phyloP scores from a whole-genome alignment of 2,888 invertebrate genomes.

The Eurytoma adleriae region DNA sequence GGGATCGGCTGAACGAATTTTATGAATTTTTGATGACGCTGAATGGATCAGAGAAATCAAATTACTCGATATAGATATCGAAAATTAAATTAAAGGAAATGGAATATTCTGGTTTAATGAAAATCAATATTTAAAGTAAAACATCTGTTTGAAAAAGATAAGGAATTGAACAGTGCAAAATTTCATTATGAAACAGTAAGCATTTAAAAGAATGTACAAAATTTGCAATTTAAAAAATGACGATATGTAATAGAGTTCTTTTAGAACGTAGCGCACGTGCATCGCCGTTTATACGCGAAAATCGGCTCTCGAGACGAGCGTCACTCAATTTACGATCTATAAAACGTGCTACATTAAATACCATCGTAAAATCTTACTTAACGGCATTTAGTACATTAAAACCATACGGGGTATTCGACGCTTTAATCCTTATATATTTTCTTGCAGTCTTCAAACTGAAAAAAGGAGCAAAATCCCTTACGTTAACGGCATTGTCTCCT shows the following conservation, averaged over 20 bases:
- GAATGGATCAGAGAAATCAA: neutral
- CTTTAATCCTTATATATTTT: conserved; percentile 32
- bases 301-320: conserved; percentile 41
- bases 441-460: neutral
- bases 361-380: conserved; percentile 50
- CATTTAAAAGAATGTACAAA: neutral
- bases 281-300: conserved; percentile 34
- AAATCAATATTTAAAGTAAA: too few relatives aligned
- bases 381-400: conserved; percentile 51
- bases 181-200: neutral
- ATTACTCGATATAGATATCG: too few relatives aligned
- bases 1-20: conserved; percentile 25
- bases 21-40: conserved; percentile 52
- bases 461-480: neutral
- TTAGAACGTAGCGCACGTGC: neutral
- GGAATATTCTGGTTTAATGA: too few relatives aligned
- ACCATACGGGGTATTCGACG: conserved; percentile 47
- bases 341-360: conserved; percentile 53
- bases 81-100: neutral
- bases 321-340: conserved; percentile 51
- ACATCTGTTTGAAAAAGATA: too few relatives aligned
- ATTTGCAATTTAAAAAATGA: conserved; percentile 23
- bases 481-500: conserved; percentile 18
- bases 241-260: neutral
- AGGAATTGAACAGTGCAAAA: neutral